Base-by-base conservation (phyloP, 2,888 invertebrate genomes). In the Trichogramma evanescens region DNA sequence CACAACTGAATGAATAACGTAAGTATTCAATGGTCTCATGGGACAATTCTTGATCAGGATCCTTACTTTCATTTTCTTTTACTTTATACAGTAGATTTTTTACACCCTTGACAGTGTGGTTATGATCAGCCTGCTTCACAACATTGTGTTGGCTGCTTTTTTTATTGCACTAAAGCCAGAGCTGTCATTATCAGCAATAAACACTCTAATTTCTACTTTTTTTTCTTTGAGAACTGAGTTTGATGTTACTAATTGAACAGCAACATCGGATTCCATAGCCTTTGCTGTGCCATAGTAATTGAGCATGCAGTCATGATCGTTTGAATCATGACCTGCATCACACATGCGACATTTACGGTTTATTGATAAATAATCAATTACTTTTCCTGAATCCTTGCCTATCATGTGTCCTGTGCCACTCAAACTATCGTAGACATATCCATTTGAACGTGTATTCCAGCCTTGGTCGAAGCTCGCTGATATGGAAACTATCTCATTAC, bases 61-160 rank as follows among this genome's bases (percentile, higher is more conserved):
- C 62, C 10, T 54, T 56, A 9, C 48, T 58, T 50, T 60, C 62
- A 40, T 63, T 57, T 6, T 66, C 63, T 52, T 65, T 65, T 6
- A 67, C 63, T 52, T 65, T 65, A 50, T 65, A 62, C 8, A 67
- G 40, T 10, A 61, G 13, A 41, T 58, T 62, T 59, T 44, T 63
- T 3, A 65, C 63, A 26, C 62, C 26, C 26, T 26, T 26, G 26
- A 26, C 26, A 26, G 26, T 26, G 26, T 26, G 26, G 3, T 26
- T 26, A 2, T 2, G 26, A 26, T 26, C 26, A 26, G 26, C 26
- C 26, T 26, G 26, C 26, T 26, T 26, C 2, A 26, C 26, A 1
- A 26, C 26, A 2, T 26, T 1, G 26, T 26, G 26, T 1, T 26
- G 26, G 26, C 26, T 26, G 26, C 26, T 26, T 26, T 26, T 26